Base-by-base conservation (phyloP, 1,140 invertebrate genomes). In the Drosophila pruinosa region DNA sequence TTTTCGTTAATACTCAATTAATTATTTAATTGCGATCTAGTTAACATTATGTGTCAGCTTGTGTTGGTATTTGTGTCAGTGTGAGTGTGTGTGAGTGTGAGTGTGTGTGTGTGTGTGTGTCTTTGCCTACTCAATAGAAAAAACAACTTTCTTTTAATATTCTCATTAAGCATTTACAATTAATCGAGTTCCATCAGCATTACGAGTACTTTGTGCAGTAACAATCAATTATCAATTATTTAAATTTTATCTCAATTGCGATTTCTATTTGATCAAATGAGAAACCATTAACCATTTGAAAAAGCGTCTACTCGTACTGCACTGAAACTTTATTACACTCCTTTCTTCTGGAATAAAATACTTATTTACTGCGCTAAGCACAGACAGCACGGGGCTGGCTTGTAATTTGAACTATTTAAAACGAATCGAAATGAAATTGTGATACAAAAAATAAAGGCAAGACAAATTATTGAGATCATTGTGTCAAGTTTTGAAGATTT, bases 281-380 rank as follows among this genome's bases (percentile, higher is more conserved):
- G 68, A 71, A 71, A 71, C 68, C 68, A 63, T 69, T 70, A 71
- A 71, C 68, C 68, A 63, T 69, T 70, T 64, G 28, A 43, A 36
- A 28, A 24, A 48, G 38, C 41, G 21, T 45, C 31, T 45, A 34
- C 31, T n/a, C n/a, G n/a, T n/a, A 28, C 38, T 45, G 22, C 22
- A 47, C n/a, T 47, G 21, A 47, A 47, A 47, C 43, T 50, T 54
- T 43, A 14, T 43, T 31, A 45, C 19, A 34, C 21, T 47, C 21
- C 6, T 47, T 22, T 24, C 43, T 26, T 39, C 34, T 43, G 22
- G 54, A 47, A 43, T 67, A 39, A 38, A 63, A 63, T 19, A 28
- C 17, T 15, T 54, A 39, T 31, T 31, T 38, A 28, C 54, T 57
- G 52, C 34, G 36, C 38, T 41, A 41, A 41, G 56, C 38, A 47